Percentiles rank a stretch among this genome's conserved stretches.
Evolutionary conservation across 2,113 vertebrate species (phyloP).

Genomic region (Nothocercus nigrocapillus): DNA sequence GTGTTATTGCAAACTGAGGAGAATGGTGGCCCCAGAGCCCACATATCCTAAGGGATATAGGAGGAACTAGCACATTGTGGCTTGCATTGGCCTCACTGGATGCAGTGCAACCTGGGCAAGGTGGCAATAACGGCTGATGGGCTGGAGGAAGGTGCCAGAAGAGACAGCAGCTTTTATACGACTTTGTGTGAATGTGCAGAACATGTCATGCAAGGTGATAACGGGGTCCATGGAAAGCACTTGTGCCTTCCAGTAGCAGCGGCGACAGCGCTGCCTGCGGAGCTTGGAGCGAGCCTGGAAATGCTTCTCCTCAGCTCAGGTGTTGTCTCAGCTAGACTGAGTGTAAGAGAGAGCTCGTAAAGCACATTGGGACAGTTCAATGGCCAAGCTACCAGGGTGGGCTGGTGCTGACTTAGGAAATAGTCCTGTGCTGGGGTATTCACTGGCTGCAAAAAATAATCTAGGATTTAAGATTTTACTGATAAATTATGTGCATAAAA

Average conservation of each 20-base stretch:
- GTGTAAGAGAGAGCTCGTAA: neutral
- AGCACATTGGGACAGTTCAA: neutral
- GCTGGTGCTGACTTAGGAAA: neutral
- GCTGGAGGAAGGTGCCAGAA: neutral
- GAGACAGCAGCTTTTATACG: neutral
- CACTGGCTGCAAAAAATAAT: neutral
- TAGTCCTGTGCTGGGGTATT: neutral
- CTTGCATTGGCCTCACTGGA: neutral
- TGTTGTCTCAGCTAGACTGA: neutral
- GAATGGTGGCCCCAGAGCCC: neutral
- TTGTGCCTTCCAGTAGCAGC: neutral
- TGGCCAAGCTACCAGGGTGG: neutral
- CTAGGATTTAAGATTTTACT: neutral
- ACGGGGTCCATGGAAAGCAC: neutral
- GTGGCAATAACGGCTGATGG: accelerated
- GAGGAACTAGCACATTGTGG: neutral
- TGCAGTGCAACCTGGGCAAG: neutral
- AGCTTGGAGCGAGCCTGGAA: neutral
- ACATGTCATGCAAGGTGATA: accelerated
- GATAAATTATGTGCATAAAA: neutral
- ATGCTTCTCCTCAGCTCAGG: neutral
- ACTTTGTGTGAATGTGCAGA: neutral
- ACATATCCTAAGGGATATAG: neutral
- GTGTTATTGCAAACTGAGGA: neutral
- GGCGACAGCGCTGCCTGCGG: neutral